Base-by-base conservation (phyloP, 2,888 invertebrate species). In the Allygus modestus region DNA sequence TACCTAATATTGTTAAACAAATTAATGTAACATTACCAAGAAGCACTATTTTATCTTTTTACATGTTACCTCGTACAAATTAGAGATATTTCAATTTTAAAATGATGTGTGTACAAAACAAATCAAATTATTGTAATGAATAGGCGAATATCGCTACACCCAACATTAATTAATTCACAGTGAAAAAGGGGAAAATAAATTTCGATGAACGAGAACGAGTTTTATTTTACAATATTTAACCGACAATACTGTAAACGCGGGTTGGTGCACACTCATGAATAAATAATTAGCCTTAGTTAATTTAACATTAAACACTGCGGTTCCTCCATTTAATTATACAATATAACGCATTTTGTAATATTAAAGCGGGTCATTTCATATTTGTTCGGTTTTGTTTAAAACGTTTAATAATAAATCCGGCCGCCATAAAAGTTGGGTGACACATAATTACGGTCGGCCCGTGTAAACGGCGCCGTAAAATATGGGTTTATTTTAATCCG, bases 201-300 rank as follows among this genome's bases (percentile, higher is more conserved):
- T 26, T 65, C 23, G 15, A 65, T 41, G 23, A 73, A n/a, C n/a
- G 26, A 2, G 43, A 73, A n/a, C n/a, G n/a, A 73, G 11, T 73
- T 73, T 73, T 37, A 73, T 41, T 73, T 41, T 37, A 73, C 73
- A 73, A 73, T 31, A 71, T 71, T 77, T 51, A 77, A 43, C 77
- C 23, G 12, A 43, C 77, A 77, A 77, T 46, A 17, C 51, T 77
- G 46, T 46, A 51, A 51, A 28, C 46, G 37, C 23, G 73, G 43
- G 37, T 17, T 17, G 77, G 77, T 20, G 33, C 77, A 28, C 28
- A 28, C 46, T 77, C 77, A 46, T 77, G 77, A 77, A 77, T 77
- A 77, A 46, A 77, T 77, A 51, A 77, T 77, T n/a, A 73, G 41
- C 73, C 73, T 28, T 77, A 77, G 77, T 77, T 77, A 77, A 51